A percentile compares a stretch with the other conserved stretches of the same genome.
These are phyloP conservation scores for Salvelinus namaycush DNA, from an alignment of 2,113 vertebrate species.

Conservation along the genomic window DNA sequence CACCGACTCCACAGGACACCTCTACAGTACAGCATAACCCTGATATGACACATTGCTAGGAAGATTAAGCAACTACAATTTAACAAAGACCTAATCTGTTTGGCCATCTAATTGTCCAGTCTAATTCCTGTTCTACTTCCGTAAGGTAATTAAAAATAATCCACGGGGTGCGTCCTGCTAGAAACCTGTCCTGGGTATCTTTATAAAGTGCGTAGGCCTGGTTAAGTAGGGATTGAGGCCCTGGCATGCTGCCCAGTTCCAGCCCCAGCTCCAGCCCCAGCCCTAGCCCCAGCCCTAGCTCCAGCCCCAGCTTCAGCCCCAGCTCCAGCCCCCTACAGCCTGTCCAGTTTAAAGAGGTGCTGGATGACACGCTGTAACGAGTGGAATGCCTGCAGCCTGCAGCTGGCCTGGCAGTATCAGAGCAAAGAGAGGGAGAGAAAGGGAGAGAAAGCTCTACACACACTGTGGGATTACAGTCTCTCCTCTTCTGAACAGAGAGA, in stretches of 20 bases:
- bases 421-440: too few species aligned
- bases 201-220: neutral
- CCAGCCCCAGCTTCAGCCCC: neutral
- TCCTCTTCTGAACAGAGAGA: too few species aligned
- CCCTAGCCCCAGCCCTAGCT: too few species aligned
- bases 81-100: conserved; percentile 10
- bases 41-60: neutral
- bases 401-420: neutral
- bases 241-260: conserved; percentile 34
- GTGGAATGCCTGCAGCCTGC: conserved; percentile 59
- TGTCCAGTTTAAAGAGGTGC: conserved; percentile 62
- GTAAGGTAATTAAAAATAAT: conserved; percentile 51
- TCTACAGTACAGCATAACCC: neutral
- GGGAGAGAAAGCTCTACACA: conserved; percentile 5
- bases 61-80: neutral
- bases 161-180: conserved; percentile 41
- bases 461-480: too few species aligned
- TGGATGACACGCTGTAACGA: conserved; percentile 41
- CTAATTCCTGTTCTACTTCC: conserved; percentile 22
- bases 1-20: neutral
- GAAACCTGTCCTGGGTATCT: conserved; percentile 13
- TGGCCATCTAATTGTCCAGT: conserved; percentile 4
- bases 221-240: conserved; percentile 28
- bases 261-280: too few species aligned
- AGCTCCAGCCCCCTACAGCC: neutral